phyloP scores from a whole-genome alignment of 2,113 vertebrate genomes.

The Myotis davidii region DNA sequence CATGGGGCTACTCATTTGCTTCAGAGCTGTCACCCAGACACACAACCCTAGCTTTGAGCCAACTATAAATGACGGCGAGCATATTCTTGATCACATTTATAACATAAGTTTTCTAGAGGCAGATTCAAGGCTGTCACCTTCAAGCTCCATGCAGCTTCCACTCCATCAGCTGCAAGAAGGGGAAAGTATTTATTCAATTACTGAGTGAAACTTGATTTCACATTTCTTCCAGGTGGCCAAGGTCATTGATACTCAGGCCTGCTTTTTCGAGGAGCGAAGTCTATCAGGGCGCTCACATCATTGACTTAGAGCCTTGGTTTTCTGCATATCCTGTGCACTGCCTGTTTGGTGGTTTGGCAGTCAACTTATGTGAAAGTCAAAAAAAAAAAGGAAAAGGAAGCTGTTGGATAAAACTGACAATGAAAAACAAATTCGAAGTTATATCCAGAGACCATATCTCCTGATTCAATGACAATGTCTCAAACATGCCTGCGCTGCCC shows the following conservation, averaged over 20 bases:
- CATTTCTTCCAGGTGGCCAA: not conserved
- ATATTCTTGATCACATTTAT: not conserved
- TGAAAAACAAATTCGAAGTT: not conserved
- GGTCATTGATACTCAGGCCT: not conserved
- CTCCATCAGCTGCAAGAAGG: not conserved
- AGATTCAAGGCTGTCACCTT: not conserved
- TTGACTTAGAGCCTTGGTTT: not conserved
- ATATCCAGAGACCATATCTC: not conserved
- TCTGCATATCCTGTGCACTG: not conserved
- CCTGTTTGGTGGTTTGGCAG: not conserved
- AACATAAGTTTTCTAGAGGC: not conserved
- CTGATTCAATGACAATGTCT: not conserved
- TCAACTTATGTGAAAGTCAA: not conserved
- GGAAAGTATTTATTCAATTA: not conserved
- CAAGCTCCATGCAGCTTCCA: not conserved
- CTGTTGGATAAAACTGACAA: not conserved
- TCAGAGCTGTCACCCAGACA: not conserved
- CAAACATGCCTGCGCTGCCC: not conserved
- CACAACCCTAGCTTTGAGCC: not conserved
- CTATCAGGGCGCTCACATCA: not conserved
- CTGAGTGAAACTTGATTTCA: not conserved
- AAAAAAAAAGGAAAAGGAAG: not conserved
- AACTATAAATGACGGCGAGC: not conserved
- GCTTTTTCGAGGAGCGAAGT: not conserved
- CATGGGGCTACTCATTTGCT: not conserved